Evolutionary conservation across 2,113 vertebrate genomes (phyloP).

Genomic region (Lucifuga dentata): DNA sequence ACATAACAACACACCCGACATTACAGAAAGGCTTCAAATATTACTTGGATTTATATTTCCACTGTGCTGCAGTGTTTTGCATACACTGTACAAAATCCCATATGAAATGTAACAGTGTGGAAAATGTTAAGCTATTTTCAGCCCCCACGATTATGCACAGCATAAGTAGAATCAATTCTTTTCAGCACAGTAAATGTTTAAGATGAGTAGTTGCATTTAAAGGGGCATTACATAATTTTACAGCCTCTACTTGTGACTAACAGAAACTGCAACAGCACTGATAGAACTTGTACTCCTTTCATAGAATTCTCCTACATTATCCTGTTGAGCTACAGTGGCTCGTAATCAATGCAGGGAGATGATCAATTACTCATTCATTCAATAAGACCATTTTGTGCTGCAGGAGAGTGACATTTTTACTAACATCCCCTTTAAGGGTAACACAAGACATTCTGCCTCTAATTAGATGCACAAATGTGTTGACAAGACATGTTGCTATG

Average conservation of each 20-base stretch:
- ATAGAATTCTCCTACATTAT: not conserved
- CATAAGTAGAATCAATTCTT: too few species aligned
- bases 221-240: constrained; percentile 7
- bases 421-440: constrained; percentile 19
- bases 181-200: not conserved
- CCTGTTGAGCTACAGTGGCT: not conserved
- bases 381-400: constrained; percentile 14
- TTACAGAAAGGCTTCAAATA: constrained; percentile 8
- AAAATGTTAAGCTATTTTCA: not conserved
- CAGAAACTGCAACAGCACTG: not conserved
- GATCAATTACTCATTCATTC: not conserved
- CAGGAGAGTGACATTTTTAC: constrained; percentile 7
- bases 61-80: not conserved
- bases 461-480: constrained; percentile 9
- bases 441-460: constrained; percentile 15
- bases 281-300: not conserved
- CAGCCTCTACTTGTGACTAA: constrained; percentile 8
- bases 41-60: not conserved
- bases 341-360: constrained; percentile 4
- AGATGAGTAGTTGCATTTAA: not conserved
- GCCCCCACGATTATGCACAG: too few species aligned
- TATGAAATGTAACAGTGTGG: not conserved
- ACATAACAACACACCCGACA: not conserved
- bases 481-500: constrained; percentile 16
- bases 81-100: not conserved